These are phyloP conservation scores for Limosa lapponica DNA, from an alignment of 2,797 vertebrate genomes.

Conservation along the genomic window DNA sequence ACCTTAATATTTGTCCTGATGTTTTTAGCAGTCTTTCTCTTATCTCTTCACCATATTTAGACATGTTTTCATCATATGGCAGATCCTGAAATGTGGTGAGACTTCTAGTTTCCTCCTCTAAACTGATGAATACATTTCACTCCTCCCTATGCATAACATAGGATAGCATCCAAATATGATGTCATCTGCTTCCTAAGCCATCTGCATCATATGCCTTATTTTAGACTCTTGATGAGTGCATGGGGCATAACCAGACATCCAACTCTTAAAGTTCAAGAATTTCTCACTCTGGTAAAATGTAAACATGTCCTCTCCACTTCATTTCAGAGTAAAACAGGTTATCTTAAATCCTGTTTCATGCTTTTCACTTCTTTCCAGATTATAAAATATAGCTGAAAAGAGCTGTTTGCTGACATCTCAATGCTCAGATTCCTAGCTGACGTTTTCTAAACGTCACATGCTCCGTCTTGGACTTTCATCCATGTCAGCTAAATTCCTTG, in stretches of 20 bases:
- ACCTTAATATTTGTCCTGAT: not conserved
- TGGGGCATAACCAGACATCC: not conserved
- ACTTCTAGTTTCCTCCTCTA: not conserved
- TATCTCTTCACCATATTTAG: conserved; percentile 9
- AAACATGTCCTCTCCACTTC: not conserved
- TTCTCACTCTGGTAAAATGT: not conserved
- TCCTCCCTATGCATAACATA: not conserved
- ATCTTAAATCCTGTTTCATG: not conserved
- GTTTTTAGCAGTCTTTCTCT: not conserved
- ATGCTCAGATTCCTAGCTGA: not conserved
- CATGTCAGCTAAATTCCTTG: not conserved
- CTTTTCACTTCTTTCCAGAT: conserved; percentile 3
- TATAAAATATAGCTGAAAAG: not conserved
- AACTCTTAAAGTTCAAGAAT: conserved; percentile 4
- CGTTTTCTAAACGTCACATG: not conserved
- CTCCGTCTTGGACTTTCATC: not conserved
- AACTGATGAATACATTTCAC: not conserved
- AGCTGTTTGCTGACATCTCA: conserved; percentile 1
- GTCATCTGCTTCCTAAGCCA: not conserved
- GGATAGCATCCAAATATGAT: conserved; percentile 23
- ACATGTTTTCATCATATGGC: not conserved
- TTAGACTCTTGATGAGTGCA: not conserved
- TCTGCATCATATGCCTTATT: conserved; percentile 8
- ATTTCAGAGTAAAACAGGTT: not conserved
- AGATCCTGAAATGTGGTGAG: not conserved